Percentiles rank a stretch among this genome's conserved stretches.
phyloP scores from a whole-genome alignment of 1,140 invertebrate species.

The Cydia fagiglandana region DNA sequence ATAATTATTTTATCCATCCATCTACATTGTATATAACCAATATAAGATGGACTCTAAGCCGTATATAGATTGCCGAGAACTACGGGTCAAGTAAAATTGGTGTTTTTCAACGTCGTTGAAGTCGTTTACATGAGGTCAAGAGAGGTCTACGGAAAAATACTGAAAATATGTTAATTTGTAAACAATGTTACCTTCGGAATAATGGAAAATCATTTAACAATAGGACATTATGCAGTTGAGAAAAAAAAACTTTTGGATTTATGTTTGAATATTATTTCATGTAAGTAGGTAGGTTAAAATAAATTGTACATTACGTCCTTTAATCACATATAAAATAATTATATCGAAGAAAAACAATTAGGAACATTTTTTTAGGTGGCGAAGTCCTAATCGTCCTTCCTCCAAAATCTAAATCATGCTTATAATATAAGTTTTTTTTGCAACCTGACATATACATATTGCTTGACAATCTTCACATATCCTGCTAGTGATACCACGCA shows the following conservation, averaged over 20 bases:
- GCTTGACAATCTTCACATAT: neutral
- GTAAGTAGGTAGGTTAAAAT: neutral
- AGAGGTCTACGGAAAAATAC: slow-evolving; percentile 20
- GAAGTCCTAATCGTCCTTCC: neutral
- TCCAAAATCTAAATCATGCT: neutral
- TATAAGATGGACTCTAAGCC: neutral
- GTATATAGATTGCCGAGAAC: neutral
- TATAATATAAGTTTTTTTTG: neutral
- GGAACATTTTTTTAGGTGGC: too few species aligned
- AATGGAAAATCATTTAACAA: neutral
- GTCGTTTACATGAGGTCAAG: slow-evolving; percentile 22
- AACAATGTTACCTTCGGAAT: slow-evolving; percentile 1
- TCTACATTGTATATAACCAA: neutral
- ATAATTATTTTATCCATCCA: neutral
- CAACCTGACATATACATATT: too few species aligned
- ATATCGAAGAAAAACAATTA: too few species aligned
- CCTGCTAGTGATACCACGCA: neutral
- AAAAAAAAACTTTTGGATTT: neutral
- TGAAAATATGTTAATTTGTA: slow-evolving; percentile 25
- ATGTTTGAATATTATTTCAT: neutral
- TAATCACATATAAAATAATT: too few species aligned
- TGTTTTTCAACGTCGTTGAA: neutral
- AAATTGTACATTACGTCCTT: too few species aligned
- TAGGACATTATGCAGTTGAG: neutral
- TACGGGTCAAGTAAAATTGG: neutral